Evolutionary conservation across 2,113 vertebrate species (phyloP).

Genomic region (Haliaeetus leucogaster): DNA sequence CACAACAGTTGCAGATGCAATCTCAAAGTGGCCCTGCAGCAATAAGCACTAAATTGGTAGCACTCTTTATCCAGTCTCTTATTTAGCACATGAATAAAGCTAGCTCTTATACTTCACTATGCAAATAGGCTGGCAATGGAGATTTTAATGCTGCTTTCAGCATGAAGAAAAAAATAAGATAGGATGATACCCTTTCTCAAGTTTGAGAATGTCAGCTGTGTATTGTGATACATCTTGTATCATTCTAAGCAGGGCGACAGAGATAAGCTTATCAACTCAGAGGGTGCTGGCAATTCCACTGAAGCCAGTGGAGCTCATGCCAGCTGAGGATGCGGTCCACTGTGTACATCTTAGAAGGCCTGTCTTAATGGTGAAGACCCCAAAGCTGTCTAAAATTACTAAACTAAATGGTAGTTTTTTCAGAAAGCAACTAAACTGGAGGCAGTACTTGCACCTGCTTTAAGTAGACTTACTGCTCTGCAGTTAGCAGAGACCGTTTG

Average conservation of each 20-base stretch:
- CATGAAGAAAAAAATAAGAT: not conserved
- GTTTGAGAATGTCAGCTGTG: not conserved
- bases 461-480: not conserved
- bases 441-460: not conserved
- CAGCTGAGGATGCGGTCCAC: not conserved
- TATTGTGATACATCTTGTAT: not conserved
- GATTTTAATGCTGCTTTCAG: not conserved
- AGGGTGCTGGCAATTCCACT: not conserved
- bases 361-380: not conserved
- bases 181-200: not conserved
- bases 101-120: not conserved
- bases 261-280: not conserved
- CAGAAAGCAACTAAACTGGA: not conserved
- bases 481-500: not conserved
- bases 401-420: not conserved
- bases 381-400: not conserved
- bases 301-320: not conserved
- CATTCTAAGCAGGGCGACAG: not conserved
- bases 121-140: not conserved
- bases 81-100: not conserved
- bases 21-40: not conserved
- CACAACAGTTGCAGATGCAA: not conserved
- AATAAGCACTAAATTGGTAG: conserved; percentile 29
- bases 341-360: not conserved
- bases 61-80: not conserved